Evolutionary conservation across 2,888 invertebrate genomes (phyloP).

Genomic region (Leucophenga montana): DNA sequence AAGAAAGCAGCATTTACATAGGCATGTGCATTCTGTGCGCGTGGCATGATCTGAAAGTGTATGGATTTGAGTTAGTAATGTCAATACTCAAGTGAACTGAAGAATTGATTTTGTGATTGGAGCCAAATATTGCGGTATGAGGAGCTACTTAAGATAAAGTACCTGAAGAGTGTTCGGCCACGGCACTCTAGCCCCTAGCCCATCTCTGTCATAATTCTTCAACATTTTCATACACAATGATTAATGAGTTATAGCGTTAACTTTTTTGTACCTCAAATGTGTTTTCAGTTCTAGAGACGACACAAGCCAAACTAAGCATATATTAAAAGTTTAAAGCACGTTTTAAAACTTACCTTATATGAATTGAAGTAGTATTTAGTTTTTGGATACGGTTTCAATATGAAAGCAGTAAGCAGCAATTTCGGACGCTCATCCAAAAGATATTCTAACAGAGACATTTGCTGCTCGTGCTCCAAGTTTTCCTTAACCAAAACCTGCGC

Average conservation of each 20-base stretch:
- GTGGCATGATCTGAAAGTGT: conserved; percentile 77
- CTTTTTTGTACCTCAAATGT: too few species aligned
- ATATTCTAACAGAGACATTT: conserved; percentile 74
- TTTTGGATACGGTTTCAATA: conserved; percentile 75
- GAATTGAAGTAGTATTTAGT: conserved; percentile 75
- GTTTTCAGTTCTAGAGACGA: too few species aligned
- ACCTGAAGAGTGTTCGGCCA: too few species aligned
- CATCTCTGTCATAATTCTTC: too few species aligned
- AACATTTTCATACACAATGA: too few species aligned
- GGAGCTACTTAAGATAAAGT: too few species aligned
- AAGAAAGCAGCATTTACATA: conserved; percentile 83
- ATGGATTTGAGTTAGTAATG: neutral
- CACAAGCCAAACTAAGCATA: too few species aligned
- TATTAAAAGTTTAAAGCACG: too few species aligned
- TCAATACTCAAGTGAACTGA: neutral
- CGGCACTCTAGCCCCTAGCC: too few species aligned
- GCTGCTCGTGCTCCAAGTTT: conserved; percentile 62
- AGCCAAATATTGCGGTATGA: too few species aligned
- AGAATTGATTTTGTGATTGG: too few species aligned
- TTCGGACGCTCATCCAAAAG: conserved; percentile 77
- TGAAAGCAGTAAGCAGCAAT: conserved; percentile 77
- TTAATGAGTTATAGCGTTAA: too few species aligned
- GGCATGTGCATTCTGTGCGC: conserved; percentile 84
- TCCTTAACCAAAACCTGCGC: conserved; percentile 37
- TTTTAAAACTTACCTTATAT: conserved; percentile 76